Evolutionary conservation across 2,888 invertebrate species (phyloP).

Genomic region (Meta bourneti): DNA sequence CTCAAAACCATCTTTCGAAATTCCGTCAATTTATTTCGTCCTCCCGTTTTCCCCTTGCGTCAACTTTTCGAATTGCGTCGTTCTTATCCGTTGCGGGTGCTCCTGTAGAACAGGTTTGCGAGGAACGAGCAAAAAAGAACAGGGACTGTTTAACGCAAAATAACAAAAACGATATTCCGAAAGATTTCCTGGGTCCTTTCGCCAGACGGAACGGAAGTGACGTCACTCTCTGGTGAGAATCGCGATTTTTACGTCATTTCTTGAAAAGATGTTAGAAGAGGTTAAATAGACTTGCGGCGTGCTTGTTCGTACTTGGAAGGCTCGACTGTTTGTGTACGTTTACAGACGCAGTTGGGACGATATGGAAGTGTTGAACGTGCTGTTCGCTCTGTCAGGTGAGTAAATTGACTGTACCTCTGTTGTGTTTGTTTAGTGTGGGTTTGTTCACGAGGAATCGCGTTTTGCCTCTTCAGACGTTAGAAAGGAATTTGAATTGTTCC

Average conservation of each 20-base stretch:
- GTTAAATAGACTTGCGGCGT: constrained; percentile 29
- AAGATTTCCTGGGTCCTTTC: not conserved
- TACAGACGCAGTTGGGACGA: not conserved
- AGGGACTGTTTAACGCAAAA: no score
- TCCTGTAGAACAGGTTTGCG: not conserved
- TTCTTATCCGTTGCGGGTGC: not conserved
- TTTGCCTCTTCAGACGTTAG: no score
- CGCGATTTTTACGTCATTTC: constrained; percentile 31
- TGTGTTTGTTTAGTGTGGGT: no score
- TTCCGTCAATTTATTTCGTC: no score
- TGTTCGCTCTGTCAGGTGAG: not conserved
- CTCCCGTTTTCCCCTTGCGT: not conserved
- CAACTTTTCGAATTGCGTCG: not conserved
- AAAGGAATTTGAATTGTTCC: no score
- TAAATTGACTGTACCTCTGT: no score
- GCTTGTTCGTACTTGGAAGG: not conserved
- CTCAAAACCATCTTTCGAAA: no score
- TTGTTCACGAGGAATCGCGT: no score
- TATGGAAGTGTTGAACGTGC: not conserved
- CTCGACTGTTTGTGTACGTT: not conserved
- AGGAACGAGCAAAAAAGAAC: no score
- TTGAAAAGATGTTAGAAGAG: constrained; percentile 24
- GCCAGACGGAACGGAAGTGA: constrained; percentile 28
- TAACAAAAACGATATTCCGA: not conserved
- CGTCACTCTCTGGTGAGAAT: constrained; percentile 36